Base-by-base conservation (phyloP, 2,113 vertebrate genomes). In the Muntiacus muntjak region DNA sequence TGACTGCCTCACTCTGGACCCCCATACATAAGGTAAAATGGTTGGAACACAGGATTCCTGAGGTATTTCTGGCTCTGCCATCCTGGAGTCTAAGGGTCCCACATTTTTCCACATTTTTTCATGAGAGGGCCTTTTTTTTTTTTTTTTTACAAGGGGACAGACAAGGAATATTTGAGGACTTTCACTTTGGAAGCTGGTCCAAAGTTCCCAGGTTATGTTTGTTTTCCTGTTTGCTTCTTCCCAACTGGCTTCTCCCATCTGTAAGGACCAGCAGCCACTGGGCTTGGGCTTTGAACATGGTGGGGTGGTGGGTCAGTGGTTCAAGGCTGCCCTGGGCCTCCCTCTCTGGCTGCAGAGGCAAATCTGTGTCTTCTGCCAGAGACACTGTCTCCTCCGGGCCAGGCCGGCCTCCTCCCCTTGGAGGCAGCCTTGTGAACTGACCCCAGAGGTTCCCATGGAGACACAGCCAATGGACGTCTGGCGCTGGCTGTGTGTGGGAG, bases 141-240 rank as follows among this genome's bases (percentile, higher is more conserved):
- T 36, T 36, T 50, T 50, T 50, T 12, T 8, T 33, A 25, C 19
- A 40, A 5, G 6, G 30, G 36, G 16, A 36, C 50, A 21, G 36
- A 33, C 52, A 84, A 84, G 85, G 84, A 33, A 95, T 36, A 54
- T 82, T 92, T 92, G 83, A 95, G 33, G 47, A 90, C 74, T 93
- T 94, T 64, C n/a, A 85, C 40, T 97, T 90, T 96, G 74, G 47
- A 94, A 96, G 33, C 78, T 95, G 89, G 84, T 89, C 62, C 62
- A 76, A 90, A 97, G 87, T 94, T 97, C 47, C 45, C 92, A 90
- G 87, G 71, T n/a, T 95, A 33, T 43, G 36, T 94, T 97, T 95
- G 54, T 55, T 96, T 96, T 89, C 71, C 2, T 90, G 23, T 94
- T 97, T 92, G 47, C 50, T 96, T 92, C 84, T 95, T 95, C 52